Base-by-base conservation (phyloP, 2,888 invertebrate genomes). In the Sarcophaga caerulescens region DNA sequence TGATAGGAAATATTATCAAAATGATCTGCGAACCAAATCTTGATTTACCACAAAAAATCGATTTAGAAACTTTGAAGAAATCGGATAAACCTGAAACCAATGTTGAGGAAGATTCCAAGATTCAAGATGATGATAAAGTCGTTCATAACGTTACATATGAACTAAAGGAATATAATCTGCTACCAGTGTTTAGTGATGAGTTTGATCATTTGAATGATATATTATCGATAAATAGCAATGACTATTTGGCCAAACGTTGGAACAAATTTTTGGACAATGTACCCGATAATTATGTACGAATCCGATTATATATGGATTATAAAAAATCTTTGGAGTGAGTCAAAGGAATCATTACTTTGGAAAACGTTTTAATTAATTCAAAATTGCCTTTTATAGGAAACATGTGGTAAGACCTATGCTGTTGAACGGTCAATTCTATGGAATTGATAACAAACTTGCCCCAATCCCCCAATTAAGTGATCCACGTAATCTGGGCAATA, bases 341-440 rank as follows among this genome's bases (percentile, higher is more conserved):
- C 52, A 12, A 17, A 35, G 8, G 10, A 2, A 10, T 35, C 8
- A 10, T 35, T 35, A 10, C 10, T 10, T 35, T 2, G 1, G 10
- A 35, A 35, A 35, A 35, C 2, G 35, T 35, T 35, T 35, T 35
- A 35, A 35, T 8, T 35, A 35, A 35, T 10, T 35, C 35, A 35
- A 35, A 10, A 35, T 35, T 35, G 2, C 10, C 35, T 10, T 45
- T 78, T 47, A 44, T 45, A 92, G 90, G 59, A 83, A 80, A 77
- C 85, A 84, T 0, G 85, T 77, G n/a, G 88, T 90, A 17, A 87
- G 90, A 65, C 87, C 89, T 21, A 90, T 89, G 78, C 88, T 88
- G 17, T 76, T 92, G 4, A 91, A 90, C 81, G 91, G 92, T 0
- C 80, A 90, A 44, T 91, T 91, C 57, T 91, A 91, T 86, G 90